Base-by-base conservation (phyloP, 2,113 vertebrate genomes). In the Solea solea region DNA sequence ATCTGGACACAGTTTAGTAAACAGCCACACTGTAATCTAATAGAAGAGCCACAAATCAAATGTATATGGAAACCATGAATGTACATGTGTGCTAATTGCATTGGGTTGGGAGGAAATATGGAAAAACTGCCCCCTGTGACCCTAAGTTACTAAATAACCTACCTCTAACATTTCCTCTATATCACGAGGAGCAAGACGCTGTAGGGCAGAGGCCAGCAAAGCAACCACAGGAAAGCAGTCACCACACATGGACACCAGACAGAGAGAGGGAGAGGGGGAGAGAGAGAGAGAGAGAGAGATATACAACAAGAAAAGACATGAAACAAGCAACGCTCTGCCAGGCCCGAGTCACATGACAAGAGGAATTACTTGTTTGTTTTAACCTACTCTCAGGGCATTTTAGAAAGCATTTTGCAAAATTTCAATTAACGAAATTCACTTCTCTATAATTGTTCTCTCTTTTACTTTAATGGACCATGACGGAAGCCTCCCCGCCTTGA, bases 141-240 rank as follows among this genome's bases (percentile, higher is more conserved):
- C 13, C 69, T n/a, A 75, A 74, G 53, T 64, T 64, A 28, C 81
- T 61, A 55, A 25, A 56, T 77, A 81, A 93, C 94, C 79, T 94
- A 94, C 94, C 94, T 94, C 91, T 48, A 92, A 88, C 90, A 93
- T 85, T 91, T 94, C 77, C 45, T 92, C 90, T 93, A 94, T 89
- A 86, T 90, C 89, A 53, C 87, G 90, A 82, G 93, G 91, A 85
- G 92, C 85, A 82, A 93, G 88, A 75, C 85, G 85, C 93, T 94
- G 89, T 64, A 41, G 86, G 78, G 83, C 83, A 90, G 71, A 90
- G 82, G 83, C 74, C 88, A 82, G 80, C 9, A 78, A 80, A 81
- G 90, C 76, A 87, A 89, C 54, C 78, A 72, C 74, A 89, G 84
- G 80, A 79, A 79, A 87, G 86, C 59, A 87, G 82, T 80, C 86